These are phyloP conservation scores for Drosophila lowei DNA, from an alignment of 1,140 invertebrate species.

Conservation along the genomic window DNA sequence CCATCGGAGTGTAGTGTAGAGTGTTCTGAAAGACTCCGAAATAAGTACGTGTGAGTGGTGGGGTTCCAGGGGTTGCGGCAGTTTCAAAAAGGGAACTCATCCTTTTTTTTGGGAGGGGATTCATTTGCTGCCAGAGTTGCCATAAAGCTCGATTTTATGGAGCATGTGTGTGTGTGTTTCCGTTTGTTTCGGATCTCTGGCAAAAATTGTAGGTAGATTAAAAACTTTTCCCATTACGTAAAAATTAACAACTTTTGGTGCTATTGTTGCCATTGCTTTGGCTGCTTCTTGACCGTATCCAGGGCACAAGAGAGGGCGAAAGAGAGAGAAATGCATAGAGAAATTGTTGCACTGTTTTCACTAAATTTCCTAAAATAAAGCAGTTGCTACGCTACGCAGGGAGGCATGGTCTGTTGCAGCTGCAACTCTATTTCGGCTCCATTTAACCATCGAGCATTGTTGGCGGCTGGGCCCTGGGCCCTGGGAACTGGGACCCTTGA, in stretches of 20 bases:
- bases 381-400: slow-evolving; percentile 10
- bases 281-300: slow-evolving; percentile 37
- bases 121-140: slow-evolving; percentile 43
- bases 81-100: neutral
- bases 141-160: slow-evolving; percentile 76
- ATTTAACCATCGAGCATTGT: slow-evolving; percentile 54
- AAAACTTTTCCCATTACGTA: slow-evolving; percentile 79
- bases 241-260: slow-evolving; percentile 73
- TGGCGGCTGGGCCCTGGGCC: slow-evolving; percentile 2
- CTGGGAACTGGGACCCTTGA: neutral
- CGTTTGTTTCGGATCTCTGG: slow-evolving; percentile 29
- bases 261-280: slow-evolving; percentile 31
- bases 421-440: slow-evolving; percentile 34
- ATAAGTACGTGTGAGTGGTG: too few species aligned
- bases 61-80: too few species aligned
- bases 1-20: too few species aligned
- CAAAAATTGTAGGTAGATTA: slow-evolving; percentile 62
- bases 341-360: slow-evolving; percentile 60
- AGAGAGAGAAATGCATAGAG: slow-evolving; percentile 19
- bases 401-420: slow-evolving; percentile 1
- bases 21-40: too few species aligned
- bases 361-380: slow-evolving; percentile 66
- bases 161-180: slow-evolving; percentile 19
- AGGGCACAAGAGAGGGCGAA: neutral
- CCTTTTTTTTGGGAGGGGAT: slow-evolving; percentile 32